Conservation (phyloP, 1,140 invertebrate species). For the Neodiprion virginianus region DNA sequence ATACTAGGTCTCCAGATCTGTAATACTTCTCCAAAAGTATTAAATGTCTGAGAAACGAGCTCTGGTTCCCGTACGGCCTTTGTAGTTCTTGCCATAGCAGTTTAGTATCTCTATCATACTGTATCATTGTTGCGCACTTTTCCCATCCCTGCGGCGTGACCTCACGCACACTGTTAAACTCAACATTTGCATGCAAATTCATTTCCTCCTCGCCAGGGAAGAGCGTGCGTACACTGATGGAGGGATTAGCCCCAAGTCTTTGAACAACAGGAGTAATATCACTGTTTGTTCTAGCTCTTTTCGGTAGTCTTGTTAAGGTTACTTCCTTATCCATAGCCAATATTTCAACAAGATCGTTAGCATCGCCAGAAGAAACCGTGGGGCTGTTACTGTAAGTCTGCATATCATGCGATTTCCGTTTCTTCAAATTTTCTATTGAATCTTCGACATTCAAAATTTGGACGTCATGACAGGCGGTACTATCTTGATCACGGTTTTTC, state of each 20-base stretch:
- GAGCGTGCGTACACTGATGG: constrained; percentile 78
- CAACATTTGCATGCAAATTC: constrained; percentile 75
- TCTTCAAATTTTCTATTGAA: constrained; percentile 57
- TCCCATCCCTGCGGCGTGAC: constrained; percentile 82
- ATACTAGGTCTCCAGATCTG: constrained; percentile 74
- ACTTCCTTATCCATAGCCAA: constrained; percentile 60
- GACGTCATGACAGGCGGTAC: constrained; percentile 21
- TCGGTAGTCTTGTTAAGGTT: constrained; percentile 56
- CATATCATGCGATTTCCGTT: constrained; percentile 50
- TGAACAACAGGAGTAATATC: constrained; percentile 60
- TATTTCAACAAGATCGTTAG: constrained; percentile 52
- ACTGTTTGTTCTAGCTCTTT: constrained; percentile 46
- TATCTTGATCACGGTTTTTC: constrained; percentile 13
- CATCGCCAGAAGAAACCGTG: constrained; percentile 22
- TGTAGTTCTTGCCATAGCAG: constrained; percentile 81
- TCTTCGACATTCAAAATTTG: constrained; percentile 50
- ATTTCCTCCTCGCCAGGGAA: constrained; percentile 83
- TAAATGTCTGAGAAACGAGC: constrained; percentile 81
- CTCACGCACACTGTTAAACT: constrained; percentile 72
- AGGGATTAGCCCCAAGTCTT: constrained; percentile 75
- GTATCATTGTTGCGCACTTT: constrained; percentile 77
- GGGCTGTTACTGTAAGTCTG: constrained; percentile 10
- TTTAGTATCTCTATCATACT: constrained; percentile 83
- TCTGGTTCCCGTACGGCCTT: constrained; percentile 84
- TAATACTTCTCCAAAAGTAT: constrained; percentile 84